These are phyloP conservation scores for Mus musculus DNA, from an alignment of 2,113 vertebrate genomes.

Conservation along the genomic window GRCm39 chr7:123799001-123799500, in stretches of 20 bases:
- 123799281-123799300: background rate
- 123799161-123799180: background rate
- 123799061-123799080: background rate
- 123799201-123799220: fast-evolving
- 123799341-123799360: background rate
- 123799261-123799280: background rate
- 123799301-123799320: background rate
- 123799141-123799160: background rate
- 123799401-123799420: background rate
- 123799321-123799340: background rate
- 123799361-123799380: background rate
- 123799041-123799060: background rate
- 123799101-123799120: background rate
- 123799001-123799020: background rate
- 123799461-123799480: background rate
- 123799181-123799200: background rate
- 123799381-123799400: background rate
- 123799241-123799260: background rate
- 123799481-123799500: background rate
- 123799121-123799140: background rate
- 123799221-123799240: background rate
- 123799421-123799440: background rate
- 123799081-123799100: background rate
- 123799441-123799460: background rate
- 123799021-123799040: too few relatives aligned